Evolutionary conservation across 2,888 invertebrate species (phyloP).

Genomic region (Petrophora chlorosata): DNA sequence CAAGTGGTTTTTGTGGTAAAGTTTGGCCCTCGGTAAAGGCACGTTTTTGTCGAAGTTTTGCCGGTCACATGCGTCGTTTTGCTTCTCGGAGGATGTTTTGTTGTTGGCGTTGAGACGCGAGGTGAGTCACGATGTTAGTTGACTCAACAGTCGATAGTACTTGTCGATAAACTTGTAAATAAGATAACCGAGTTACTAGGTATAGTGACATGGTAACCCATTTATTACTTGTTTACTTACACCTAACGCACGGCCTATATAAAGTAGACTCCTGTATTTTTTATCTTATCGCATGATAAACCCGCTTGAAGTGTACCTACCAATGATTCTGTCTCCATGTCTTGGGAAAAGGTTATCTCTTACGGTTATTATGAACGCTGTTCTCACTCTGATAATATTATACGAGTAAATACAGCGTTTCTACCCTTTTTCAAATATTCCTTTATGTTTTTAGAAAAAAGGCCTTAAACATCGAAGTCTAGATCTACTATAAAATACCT

Average conservation of each 20-base stretch:
- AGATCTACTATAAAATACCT: too few species aligned
- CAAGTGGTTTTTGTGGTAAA: slow-evolving; percentile 60
- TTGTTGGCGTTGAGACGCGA: slow-evolving; percentile 80
- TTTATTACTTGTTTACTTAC: slow-evolving; percentile 3
- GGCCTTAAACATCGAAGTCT: too few species aligned
- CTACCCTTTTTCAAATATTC: too few species aligned
- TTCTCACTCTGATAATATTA: too few species aligned
- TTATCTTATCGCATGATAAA: slow-evolving; percentile 1
- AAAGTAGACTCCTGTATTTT: neutral
- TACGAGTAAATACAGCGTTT: too few species aligned
- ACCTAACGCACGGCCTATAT: neutral
- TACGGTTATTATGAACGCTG: too few species aligned
- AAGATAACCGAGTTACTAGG: slow-evolving; percentile 8
- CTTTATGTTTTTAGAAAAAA: too few species aligned
- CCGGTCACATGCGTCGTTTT: slow-evolving; percentile 71
- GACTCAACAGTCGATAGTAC: slow-evolving; percentile 61
- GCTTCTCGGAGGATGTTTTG: slow-evolving; percentile 61
- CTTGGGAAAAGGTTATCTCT: too few species aligned
- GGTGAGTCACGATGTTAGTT: slow-evolving; percentile 77
- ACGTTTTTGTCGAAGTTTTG: slow-evolving; percentile 67
- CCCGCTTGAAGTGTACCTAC: too few species aligned
- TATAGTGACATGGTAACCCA: slow-evolving; percentile 1
- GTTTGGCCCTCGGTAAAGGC: slow-evolving; percentile 61
- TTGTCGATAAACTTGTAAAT: slow-evolving; percentile 57
- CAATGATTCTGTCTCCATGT: too few species aligned